Base-by-base conservation (phyloP, 2,113 vertebrate species). In the Dicrurus megarhynchus region DNA sequence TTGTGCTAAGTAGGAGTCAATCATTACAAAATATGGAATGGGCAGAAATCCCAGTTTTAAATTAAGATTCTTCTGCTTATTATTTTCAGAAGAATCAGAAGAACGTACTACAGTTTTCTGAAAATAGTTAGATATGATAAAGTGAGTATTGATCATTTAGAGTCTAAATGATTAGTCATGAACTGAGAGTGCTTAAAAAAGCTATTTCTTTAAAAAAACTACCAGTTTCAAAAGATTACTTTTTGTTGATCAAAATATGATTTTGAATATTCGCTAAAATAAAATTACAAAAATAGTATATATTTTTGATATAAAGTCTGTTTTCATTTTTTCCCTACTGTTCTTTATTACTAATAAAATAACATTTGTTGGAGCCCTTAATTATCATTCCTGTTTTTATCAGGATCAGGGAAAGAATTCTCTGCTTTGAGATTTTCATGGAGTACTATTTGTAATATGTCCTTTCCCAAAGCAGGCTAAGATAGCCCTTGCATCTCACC, bases 401-500 rank as follows among this genome's bases (percentile, higher is more conserved):
- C 3, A 87, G 39, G 32, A 63, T 49, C 35, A 53, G 8, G 69
- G 46, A 68, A 64, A 42, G 27, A 64, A 59, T 76, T 46, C 2
- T 68, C 26, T 53, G 11, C 13, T 65, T 77, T 74, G 32, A 61
- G 12, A 49, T 74, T 89, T 87, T 59, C 3, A 2, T 81, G 35
- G 57, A 64, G 35, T 75, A 16, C 21, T 68, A 12, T 1, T 76
- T 86, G 13, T 17, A 39, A 63, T 17, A 24, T 11, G 4, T 33
- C 5, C 11, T 87, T 75, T 91, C 5, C 21, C 28, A 80, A 46
- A 69, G 12, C 15, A 60, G 6, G 57, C 3, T 69, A 61, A 69
- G 30, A 73, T 27, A 84, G 3, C 8, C 13, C 4, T 3, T 75
- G 6, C 1, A 5, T 55, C 3, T 87, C 16, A 27, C 3, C 1